These are phyloP conservation scores for Sphaerophoria rueppellii DNA, from an alignment of 2,888 invertebrate genomes.

Conservation along the genomic window DNA sequence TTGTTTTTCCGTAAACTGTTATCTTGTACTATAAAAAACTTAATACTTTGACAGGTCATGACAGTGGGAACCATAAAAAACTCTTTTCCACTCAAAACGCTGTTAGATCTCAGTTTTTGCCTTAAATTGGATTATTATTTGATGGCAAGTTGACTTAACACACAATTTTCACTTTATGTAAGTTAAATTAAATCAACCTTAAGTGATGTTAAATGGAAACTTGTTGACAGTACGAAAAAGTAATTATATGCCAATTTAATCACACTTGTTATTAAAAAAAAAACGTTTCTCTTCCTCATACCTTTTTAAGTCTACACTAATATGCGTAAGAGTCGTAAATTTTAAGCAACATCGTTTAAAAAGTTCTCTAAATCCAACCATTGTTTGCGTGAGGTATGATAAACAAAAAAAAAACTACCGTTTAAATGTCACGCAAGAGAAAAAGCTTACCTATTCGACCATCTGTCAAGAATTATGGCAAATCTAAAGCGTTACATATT, in stretches of 20 bases:
- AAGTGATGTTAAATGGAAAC: background rate
- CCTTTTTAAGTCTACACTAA: background rate
- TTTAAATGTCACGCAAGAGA: background rate
- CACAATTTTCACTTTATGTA: background rate
- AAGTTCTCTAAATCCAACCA: conserved; percentile 41
- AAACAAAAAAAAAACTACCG: background rate
- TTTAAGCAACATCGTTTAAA: conserved; percentile 12
- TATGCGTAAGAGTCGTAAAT: conserved; percentile 35
- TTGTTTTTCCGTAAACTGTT: too few species aligned
- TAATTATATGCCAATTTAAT: conserved; percentile 17
- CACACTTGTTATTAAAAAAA: conserved; percentile 38
- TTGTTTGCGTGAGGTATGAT: background rate
- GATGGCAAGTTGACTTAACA: background rate
- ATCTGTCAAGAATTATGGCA: conserved; percentile 52
- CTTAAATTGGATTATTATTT: background rate
- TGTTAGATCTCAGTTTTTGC: background rate
- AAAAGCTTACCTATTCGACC: conserved; percentile 20
- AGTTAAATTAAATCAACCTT: background rate
- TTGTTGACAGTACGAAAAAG: conserved; percentile 1
- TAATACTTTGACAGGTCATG: too few species aligned
- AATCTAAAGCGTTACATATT: conserved; percentile 25
- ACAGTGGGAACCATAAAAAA: too few species aligned
- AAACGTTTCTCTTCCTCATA: conserved; percentile 5
- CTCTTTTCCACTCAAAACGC: background rate
- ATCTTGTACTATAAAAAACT: too few species aligned